phyloP scores from a whole-genome alignment of 2,797 vertebrate genomes.

The Lutjanus argentimaculatus region DNA sequence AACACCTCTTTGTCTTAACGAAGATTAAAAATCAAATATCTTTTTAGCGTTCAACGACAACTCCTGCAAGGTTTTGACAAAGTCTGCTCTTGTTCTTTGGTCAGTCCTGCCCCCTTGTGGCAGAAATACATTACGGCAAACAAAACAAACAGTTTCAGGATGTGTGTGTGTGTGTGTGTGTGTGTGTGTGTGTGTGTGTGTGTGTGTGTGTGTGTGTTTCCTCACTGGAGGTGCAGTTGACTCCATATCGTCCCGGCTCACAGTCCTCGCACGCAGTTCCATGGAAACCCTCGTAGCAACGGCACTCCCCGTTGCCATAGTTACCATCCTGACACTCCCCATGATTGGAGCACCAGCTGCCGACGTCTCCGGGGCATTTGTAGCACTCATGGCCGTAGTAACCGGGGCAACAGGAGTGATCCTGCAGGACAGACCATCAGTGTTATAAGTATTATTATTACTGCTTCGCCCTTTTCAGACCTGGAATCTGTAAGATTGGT shows the following conservation, averaged over 20 bases:
- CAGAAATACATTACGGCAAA: background rate
- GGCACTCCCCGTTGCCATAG: constrained; percentile 91
- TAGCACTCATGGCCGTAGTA: constrained; percentile 94
- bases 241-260: constrained; percentile 92
- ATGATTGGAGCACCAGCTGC: constrained; percentile 91
- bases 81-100: background rate
- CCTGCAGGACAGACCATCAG: constrained; percentile 74
- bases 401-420: constrained; percentile 91
- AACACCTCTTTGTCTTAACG: background rate
- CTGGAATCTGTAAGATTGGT: background rate
- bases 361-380: constrained; percentile 91
- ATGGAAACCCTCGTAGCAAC: constrained; percentile 94
- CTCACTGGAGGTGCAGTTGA: constrained; percentile 91
- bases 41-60: background rate
- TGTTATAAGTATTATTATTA: background rate
- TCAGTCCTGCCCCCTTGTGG: constrained; percentile 6
- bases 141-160: background rate
- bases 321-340: constrained; percentile 92
- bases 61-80: background rate
- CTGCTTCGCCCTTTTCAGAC: background rate
- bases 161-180: background rate
- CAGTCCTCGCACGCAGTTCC: constrained; percentile 96
- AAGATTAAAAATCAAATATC: background rate
- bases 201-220: background rate
- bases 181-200: background rate